phyloP scores from a whole-genome alignment of 1,140 invertebrate genomes.

The Plodia interpunctella region DNA sequence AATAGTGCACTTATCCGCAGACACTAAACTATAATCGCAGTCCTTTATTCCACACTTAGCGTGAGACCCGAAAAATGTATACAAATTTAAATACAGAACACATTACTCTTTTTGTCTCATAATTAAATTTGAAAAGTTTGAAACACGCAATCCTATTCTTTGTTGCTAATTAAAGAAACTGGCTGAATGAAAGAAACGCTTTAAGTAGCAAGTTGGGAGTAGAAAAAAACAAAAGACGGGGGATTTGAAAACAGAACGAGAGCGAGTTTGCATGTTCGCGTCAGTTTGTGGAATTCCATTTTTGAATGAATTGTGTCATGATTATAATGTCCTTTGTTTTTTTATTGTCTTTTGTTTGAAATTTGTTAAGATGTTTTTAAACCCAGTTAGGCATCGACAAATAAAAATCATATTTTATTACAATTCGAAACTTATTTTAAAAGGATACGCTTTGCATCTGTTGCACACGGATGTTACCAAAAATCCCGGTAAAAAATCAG shows the following conservation, averaged over 20 bases:
- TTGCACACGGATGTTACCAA: constrained; percentile 57
- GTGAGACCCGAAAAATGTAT: constrained; percentile 44
- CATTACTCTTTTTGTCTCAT: constrained; percentile 67
- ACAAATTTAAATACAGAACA: constrained; percentile 55
- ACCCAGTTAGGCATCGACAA: neutral
- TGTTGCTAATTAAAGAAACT: constrained; percentile 71
- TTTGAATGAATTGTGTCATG: constrained; percentile 34
- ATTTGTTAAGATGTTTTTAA: constrained; percentile 7
- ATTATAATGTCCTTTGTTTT: constrained; percentile 26
- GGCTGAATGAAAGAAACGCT: constrained; percentile 49
- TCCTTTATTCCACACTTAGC: constrained; percentile 8
- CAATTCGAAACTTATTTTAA: neutral
- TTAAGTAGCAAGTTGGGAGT: constrained; percentile 69
- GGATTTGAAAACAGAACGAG: constrained; percentile 44
- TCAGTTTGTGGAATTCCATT: constrained; percentile 46
- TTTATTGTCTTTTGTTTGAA: constrained; percentile 16
- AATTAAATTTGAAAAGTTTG: constrained; percentile 74
- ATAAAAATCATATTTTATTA: neutral
- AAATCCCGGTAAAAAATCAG: constrained; percentile 60
- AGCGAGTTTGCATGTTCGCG: constrained; percentile 52
- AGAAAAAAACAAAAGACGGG: constrained; percentile 41
- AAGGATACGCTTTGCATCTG: constrained; percentile 42
- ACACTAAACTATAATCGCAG: constrained; percentile 17
- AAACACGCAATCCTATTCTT: constrained; percentile 68
- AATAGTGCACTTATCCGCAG: constrained; percentile 47